These are phyloP conservation scores for Lithophane semibrunnea DNA, from an alignment of 2,888 invertebrate species.

Conservation along the genomic window DNA sequence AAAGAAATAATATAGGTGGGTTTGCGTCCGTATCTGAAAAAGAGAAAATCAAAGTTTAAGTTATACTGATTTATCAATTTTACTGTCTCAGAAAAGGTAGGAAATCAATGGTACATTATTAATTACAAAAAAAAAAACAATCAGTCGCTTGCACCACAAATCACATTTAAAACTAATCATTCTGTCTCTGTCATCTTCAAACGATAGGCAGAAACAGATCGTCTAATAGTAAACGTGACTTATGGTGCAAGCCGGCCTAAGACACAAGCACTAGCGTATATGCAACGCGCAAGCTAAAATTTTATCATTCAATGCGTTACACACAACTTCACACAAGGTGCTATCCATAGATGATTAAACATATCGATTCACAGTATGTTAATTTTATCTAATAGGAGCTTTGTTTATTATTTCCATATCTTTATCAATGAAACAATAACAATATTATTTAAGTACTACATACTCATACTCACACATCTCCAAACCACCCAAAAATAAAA, in stretches of 20 bases:
- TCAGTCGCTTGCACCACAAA: neutral
- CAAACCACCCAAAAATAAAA: constrained; percentile 80
- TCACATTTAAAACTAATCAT: neutral
- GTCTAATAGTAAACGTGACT: neutral
- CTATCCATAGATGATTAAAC: neutral
- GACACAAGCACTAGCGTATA: neutral
- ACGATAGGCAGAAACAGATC: neutral
- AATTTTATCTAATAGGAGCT: neutral
- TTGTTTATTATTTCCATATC: neutral
- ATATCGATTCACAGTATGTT: neutral
- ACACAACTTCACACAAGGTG: neutral
- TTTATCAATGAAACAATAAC: neutral
- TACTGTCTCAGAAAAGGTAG: neutral
- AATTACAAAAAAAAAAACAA: neutral
- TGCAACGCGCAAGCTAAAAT: neutral
- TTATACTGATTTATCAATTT: too few relatives aligned
- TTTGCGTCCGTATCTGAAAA: constrained; percentile 81
- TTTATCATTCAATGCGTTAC: too few relatives aligned
- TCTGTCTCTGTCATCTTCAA: neutral
- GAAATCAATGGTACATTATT: neutral
- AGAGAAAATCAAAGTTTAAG: constrained; percentile 17
- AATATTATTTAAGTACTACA: neutral
- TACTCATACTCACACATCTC: constrained; percentile 78
- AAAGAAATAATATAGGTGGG: constrained; percentile 76
- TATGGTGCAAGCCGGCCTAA: neutral